Percentiles rank a stretch among this genome's conserved stretches.
phyloP scores from a whole-genome alignment of 2,888 invertebrate genomes.

The Brachyptera risi region DNA sequence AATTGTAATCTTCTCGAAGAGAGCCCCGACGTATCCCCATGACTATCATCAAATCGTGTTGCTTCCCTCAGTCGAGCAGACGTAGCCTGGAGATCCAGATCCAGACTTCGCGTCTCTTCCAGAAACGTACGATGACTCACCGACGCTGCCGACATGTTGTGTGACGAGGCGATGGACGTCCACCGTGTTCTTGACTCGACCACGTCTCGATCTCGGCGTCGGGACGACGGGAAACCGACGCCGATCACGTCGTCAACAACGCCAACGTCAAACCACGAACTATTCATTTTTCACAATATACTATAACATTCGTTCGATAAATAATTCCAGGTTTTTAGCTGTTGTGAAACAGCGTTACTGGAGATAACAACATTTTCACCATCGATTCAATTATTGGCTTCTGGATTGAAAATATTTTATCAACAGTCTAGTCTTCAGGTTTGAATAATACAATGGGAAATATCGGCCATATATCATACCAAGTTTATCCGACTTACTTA shows the following conservation, averaged over 20 bases:
- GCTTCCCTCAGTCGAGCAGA: neutral
- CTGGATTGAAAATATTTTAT: too few species aligned
- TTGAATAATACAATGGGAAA: too few species aligned
- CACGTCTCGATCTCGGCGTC: neutral
- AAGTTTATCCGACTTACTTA: too few species aligned
- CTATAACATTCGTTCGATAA: neutral
- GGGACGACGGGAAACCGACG: neutral
- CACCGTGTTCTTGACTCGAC: neutral
- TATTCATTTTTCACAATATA: too few species aligned
- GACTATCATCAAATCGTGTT: neutral
- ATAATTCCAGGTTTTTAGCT: too few species aligned
- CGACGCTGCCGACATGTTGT: neutral
- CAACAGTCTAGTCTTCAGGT: too few species aligned
- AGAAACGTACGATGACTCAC: conserved; percentile 9
- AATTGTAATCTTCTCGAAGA: neutral
- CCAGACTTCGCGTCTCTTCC: conserved; percentile 8
- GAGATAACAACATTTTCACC: too few species aligned
- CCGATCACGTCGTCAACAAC: neutral
- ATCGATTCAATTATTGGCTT: too few species aligned
- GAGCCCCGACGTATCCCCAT: neutral
- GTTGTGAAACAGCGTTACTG: too few species aligned
- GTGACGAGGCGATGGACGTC: neutral
- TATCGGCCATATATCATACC: too few species aligned
- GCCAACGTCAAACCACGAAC: conserved; percentile 13
- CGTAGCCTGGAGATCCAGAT: neutral